Evolutionary conservation across 2,888 invertebrate genomes (phyloP).

Genomic region (Drosophila parthenogenetica): DNA sequence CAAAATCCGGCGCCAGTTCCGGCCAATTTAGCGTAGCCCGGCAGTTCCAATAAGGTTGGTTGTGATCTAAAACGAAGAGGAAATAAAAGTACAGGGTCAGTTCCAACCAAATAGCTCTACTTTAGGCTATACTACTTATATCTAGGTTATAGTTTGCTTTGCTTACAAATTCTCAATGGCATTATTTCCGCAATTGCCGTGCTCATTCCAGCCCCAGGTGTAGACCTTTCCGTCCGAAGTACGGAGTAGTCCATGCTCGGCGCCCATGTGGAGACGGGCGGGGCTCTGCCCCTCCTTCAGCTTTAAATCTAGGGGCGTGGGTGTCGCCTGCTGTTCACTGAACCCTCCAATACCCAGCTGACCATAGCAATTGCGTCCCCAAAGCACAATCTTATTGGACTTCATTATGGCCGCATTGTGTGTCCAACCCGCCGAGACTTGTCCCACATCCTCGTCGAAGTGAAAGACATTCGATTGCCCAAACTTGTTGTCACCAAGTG

Average conservation of each 20-base stretch:
- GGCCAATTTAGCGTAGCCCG: slow-evolving; percentile 73
- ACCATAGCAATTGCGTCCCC: slow-evolving; percentile 93
- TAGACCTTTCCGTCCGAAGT: slow-evolving; percentile 88
- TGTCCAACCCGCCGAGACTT: slow-evolving; percentile 90
- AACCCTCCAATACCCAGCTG: slow-evolving; percentile 88
- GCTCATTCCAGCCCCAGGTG: slow-evolving; percentile 97
- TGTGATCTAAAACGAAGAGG: too few relatives aligned
- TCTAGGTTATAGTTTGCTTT: not conserved
- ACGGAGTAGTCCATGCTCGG: slow-evolving; percentile 92
- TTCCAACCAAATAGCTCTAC: too few relatives aligned
- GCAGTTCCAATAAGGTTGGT: slow-evolving; percentile 76
- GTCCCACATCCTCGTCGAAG: slow-evolving; percentile 86
- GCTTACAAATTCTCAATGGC: slow-evolving; percentile 83
- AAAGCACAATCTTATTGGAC: slow-evolving; percentile 88
- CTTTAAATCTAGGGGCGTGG: slow-evolving; percentile 71
- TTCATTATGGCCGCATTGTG: slow-evolving; percentile 89
- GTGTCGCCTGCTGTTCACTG: slow-evolving; percentile 80
- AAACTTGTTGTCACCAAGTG: slow-evolving; percentile 93
- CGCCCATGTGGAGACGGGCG: slow-evolving; percentile 87
- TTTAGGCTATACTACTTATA: not conserved
- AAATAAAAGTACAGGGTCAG: too few relatives aligned
- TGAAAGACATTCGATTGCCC: slow-evolving; percentile 88
- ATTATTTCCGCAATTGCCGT: slow-evolving; percentile 92
- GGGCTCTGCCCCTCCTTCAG: slow-evolving; percentile 63
- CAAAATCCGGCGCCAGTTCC: slow-evolving; percentile 84